Base-by-base conservation (phyloP, 2,888 invertebrate species). In the Agapostemon virescens region DNA sequence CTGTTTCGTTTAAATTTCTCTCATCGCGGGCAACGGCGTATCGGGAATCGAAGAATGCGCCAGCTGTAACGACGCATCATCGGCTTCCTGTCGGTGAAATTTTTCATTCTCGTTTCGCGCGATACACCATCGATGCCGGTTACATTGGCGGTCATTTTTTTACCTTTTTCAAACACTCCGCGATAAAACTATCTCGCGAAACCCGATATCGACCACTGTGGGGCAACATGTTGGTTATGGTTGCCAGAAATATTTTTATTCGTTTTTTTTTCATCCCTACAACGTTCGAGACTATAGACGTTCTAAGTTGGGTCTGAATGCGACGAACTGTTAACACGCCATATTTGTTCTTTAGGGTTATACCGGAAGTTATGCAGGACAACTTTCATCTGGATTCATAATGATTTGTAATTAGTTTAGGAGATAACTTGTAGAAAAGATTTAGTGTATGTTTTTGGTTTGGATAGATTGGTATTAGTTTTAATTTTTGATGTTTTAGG, bases 1-100 rank as follows among this genome's bases (percentile, higher is more conserved):
- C 33, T 72, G 64, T 85, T 71, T 75, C 76, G 76, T 77, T 79
- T 73, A 63, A 79, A 83, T 77, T 79, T 74, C 58, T 71, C 83
- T 74, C 71, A 63, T 70, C 81, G 64, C 38, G 45, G 11, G 38
- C n/a, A 70, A 61, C 15, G 26, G 30, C 33, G 74, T 70, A 74
- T 74, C 61, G 80, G 69, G 81, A 74, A 81, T 80, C 81, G 80
- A 80, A 80, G 81, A 63, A 74, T 67, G 63, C 40, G 40, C 40
- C 74, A 42, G 23, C 61, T 67, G 58, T 74, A 79, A 81, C 80
- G 79, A 81, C 74, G 74, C 64, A 74, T 79, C 73, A 79, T 79
- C 67, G 79, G 49, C 55, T 64, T 49, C 66, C 73, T 68, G 64
- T 73, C 58, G 40, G 30, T 30, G 58, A 55, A 74, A 80, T 69